A percentile compares a stretch with the other conserved stretches of the same genome.
phyloP scores from a whole-genome alignment of 2,113 vertebrate species.

The Solea senegalensis region DNA sequence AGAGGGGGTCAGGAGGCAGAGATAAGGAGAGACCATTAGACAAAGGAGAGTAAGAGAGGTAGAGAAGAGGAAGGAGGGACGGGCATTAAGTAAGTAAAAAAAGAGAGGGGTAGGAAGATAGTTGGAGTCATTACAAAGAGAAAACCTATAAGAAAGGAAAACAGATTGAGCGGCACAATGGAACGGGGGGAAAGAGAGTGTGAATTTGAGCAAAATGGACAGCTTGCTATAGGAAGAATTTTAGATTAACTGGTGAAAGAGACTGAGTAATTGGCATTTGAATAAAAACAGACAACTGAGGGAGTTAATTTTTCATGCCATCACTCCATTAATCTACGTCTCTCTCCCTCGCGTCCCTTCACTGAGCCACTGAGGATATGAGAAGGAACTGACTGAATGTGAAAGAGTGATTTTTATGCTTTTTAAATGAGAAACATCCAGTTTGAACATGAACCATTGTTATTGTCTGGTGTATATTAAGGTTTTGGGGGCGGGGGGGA shows the following conservation, averaged over 20 bases:
- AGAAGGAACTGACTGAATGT: neutral
- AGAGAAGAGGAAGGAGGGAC: conserved; percentile 36
- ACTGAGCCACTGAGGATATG: neutral
- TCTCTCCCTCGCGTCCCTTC: neutral
- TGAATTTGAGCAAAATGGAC: conserved; percentile 27
- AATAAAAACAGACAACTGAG: conserved; percentile 50
- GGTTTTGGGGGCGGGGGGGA: neutral
- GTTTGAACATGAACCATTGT: conserved; percentile 1
- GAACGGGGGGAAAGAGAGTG: conserved; percentile 8
- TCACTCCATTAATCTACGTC: conserved; percentile 38
- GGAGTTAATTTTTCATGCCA: conserved; percentile 48
- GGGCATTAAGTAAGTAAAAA: conserved; percentile 44
- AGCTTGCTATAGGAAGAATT: conserved; percentile 23
- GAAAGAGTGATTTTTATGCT: neutral
- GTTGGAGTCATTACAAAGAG: conserved; percentile 27
- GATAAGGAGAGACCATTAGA: conserved; percentile 26
- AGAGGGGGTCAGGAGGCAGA: conserved; percentile 11
- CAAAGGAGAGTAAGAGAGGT: conserved; percentile 8
- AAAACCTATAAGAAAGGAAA: conserved; percentile 31
- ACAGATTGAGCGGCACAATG: conserved; percentile 15
- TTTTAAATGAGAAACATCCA: neutral
- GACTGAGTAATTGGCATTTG: conserved; percentile 68
- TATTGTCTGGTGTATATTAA: conserved; percentile 17
- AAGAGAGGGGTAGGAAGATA: conserved; percentile 32
- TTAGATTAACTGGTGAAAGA: conserved; percentile 55